Percentiles rank a stretch among this genome's conserved stretches.
phyloP scores from a whole-genome alignment of 2,797 vertebrate species.

The Knipowitschia caucasica region DNA sequence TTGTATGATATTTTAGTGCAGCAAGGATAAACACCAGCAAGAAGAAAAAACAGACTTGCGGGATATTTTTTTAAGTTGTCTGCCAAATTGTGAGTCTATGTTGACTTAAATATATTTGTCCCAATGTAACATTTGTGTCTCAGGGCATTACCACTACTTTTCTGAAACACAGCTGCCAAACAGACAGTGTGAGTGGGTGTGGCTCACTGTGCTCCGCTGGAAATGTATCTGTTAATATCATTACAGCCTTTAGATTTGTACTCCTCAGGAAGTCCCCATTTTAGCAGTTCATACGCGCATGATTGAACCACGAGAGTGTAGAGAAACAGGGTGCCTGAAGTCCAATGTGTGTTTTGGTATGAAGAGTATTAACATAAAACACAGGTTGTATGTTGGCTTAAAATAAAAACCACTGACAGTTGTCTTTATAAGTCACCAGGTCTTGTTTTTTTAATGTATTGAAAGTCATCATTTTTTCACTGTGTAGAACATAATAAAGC shows the following conservation, averaged over 20 bases:
- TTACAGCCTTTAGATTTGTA: conserved; percentile 38
- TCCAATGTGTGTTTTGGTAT: conserved; percentile 23
- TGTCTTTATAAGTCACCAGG: conserved; percentile 36
- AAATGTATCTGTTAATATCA: conserved; percentile 18
- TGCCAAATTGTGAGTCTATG: conserved; percentile 17
- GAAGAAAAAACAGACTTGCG: conserved; percentile 16
- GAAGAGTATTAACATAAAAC: conserved; percentile 39
- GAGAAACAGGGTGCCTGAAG: conserved; percentile 38
- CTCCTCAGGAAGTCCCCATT: conserved; percentile 37
- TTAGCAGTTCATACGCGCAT: neutral
- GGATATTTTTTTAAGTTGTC: conserved; percentile 16
- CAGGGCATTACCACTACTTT: conserved; percentile 56
- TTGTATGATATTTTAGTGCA: conserved; percentile 34
- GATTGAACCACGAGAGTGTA: conserved; percentile 16
- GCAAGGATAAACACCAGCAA: conserved; percentile 32
- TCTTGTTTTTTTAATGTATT: conserved; percentile 24
- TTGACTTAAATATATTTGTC: conserved; percentile 17
- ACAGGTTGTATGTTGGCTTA: conserved; percentile 44
- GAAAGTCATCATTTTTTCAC: neutral
- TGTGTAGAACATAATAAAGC: conserved; percentile 1
- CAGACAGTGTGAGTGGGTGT: conserved; percentile 11
- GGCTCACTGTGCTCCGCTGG: neutral
- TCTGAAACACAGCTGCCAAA: conserved; percentile 50
- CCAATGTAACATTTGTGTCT: conserved; percentile 41
- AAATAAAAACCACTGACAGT: conserved; percentile 52